Percentiles rank a stretch among this genome's conserved stretches.
Evolutionary conservation across 92 coral and sea anemone genomes (phyloP).

Genomic region (Muricea muricata): DNA sequence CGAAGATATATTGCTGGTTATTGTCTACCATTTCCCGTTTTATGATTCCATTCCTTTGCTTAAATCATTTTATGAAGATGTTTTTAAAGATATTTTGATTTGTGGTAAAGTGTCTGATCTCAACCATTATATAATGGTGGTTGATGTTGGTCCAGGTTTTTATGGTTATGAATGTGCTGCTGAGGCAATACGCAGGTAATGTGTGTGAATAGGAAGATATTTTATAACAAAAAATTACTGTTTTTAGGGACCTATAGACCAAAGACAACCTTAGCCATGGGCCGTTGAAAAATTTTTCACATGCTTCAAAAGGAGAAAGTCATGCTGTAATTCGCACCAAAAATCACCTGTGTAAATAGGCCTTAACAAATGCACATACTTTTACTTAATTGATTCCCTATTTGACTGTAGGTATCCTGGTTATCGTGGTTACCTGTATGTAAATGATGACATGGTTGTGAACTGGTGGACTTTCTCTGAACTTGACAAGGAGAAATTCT

Average conservation of each 20-base stretch:
- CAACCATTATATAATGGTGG: conserved; percentile 11
- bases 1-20: conserved; percentile 45
- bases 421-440: conserved; percentile 43
- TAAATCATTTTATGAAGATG: conserved; percentile 45
- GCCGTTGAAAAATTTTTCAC: too few species aligned
- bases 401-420: conserved; percentile 44
- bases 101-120: conserved; percentile 43
- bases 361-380: background rate
- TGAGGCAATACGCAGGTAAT: conserved; percentile 35
- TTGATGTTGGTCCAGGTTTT: conserved; percentile 37
- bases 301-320: too few species aligned
- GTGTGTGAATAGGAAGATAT: too few species aligned
- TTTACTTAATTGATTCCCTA: background rate
- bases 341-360: background rate
- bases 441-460: conserved; percentile 59
- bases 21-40: conserved; percentile 42
- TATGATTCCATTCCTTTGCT: conserved; percentile 48
- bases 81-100: conserved; percentile 41
- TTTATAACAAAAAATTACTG: too few species aligned
- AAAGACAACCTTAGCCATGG: too few species aligned
- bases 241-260: too few species aligned
- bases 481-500: conserved; percentile 26
- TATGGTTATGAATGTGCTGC: conserved; percentile 49
- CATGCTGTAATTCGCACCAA: too few species aligned
- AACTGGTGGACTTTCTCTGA: conserved; percentile 56